phyloP scores from a whole-genome alignment of 2,888 invertebrate species.

The Cerastis leucographa region DNA sequence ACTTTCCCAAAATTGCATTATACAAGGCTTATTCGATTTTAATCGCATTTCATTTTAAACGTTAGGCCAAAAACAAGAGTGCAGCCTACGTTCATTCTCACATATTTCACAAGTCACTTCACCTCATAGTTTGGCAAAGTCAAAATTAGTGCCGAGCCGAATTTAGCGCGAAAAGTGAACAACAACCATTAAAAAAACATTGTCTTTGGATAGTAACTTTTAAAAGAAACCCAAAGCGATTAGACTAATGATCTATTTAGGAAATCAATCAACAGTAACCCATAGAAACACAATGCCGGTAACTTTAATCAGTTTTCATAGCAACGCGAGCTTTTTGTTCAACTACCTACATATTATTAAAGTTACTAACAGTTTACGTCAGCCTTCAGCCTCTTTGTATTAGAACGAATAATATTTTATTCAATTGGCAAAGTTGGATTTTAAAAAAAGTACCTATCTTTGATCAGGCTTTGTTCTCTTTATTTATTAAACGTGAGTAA shows the following conservation, averaged over 20 bases:
- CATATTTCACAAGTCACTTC: slow-evolving; percentile 56
- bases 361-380: slow-evolving; percentile 55
- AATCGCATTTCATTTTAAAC: slow-evolving; percentile 15
- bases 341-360: slow-evolving; percentile 46
- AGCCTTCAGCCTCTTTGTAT: slow-evolving; percentile 34
- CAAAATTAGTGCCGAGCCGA: slow-evolving; percentile 51
- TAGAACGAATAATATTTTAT: slow-evolving; percentile 46
- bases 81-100: slow-evolving; percentile 16
- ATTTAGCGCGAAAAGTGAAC: slow-evolving; percentile 14
- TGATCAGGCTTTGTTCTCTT: slow-evolving; percentile 22
- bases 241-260: slow-evolving; percentile 11
- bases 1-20: slow-evolving; percentile 29
- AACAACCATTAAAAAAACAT: slow-evolving; percentile 1
- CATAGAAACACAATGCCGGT: slow-evolving; percentile 22
- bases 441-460: slow-evolving; percentile 1
- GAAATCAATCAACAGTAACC: slow-evolving; percentile 12
- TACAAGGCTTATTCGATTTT: slow-evolving; percentile 8
- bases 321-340: slow-evolving; percentile 42
- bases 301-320: slow-evolving; percentile 26
- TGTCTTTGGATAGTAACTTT: slow-evolving; percentile 10
- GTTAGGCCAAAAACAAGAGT: slow-evolving; percentile 2
- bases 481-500: neutral
- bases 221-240: neutral
- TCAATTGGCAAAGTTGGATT: slow-evolving; percentile 42
- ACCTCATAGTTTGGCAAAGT: slow-evolving; percentile 55